Evolutionary conservation across 2,113 vertebrate species (phyloP).

Genomic region (Mohoua ochrocephala): DNA sequence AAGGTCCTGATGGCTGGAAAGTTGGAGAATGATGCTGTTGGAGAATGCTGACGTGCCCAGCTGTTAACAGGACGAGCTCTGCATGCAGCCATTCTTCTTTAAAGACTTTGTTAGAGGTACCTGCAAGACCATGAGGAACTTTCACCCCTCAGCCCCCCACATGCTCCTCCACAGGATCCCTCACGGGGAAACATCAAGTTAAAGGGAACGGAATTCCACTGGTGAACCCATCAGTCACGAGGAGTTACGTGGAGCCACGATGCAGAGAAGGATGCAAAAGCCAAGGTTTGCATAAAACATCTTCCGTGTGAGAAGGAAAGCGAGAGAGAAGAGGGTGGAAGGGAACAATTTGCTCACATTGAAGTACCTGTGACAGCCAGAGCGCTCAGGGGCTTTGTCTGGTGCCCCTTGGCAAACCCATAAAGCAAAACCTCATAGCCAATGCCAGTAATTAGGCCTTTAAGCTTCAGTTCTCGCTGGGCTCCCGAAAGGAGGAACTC

Average conservation of each 20-base stretch:
- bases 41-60: neutral
- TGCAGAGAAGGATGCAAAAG: constrained; percentile 60
- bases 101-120: neutral
- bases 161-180: neutral
- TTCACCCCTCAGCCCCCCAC: neutral
- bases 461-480: constrained; percentile 76
- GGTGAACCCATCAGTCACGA: neutral
- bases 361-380: constrained; percentile 92
- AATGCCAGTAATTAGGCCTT: constrained; percentile 82
- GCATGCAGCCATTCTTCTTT: neutral
- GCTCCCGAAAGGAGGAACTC: constrained; percentile 78
- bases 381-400: constrained; percentile 86
- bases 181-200: neutral
- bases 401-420: constrained; percentile 85
- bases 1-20: neutral
- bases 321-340: neutral
- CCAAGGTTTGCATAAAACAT: neutral
- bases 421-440: constrained; percentile 85
- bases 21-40: neutral
- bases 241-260: constrained; percentile 31
- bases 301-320: neutral
- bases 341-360: constrained; percentile 42
- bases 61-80: neutral
- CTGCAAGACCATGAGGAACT: neutral
- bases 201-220: neutral